Base-by-base conservation (phyloP, 2,888 invertebrate genomes). In the Sipunculus nudus region DNA sequence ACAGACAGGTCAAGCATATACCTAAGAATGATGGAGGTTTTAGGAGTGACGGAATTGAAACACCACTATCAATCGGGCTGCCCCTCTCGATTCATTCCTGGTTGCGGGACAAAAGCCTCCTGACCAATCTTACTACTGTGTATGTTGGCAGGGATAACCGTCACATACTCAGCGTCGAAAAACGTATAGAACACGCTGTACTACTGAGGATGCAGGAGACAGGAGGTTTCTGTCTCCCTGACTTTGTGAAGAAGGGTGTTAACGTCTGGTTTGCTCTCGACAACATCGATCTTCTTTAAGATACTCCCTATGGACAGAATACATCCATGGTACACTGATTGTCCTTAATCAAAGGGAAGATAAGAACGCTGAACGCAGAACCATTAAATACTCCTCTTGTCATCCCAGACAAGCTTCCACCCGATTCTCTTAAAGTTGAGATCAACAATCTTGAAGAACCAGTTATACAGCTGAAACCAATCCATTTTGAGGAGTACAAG, bases 261-360 rank as follows among this genome's bases (percentile, higher is more conserved):
- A 56, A 63, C 56, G 52, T 58, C 47, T 63, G 60, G 63, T 63
- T 61, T 52, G 61, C 63, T 26, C 25, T 63, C 35, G 63, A 61
- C 26, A 63, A 61, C 48, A 61, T 61, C 35, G 61, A 61, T 26
- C 58, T 61, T 21, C 38, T 61, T 8, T 57, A 59, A 52, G 61
- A 61, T 23, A 61, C 61, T 3, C 57, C 52, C 19, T 39, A 38
- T 39, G 38, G 2, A 25, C 38, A 52, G 39, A 26, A 39, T 21
- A 52, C 40, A 21, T 52, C 41, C 50, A 40, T 39, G 45, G 49
- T 39, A 61, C 52, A 28, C 45, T 61, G 26, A 58, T 59, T 32
- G 52, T 59, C 4, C 58, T 61, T 21, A 58, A 52, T 47, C 58
- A 61, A 41, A 8, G 45, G 23, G 35, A 1, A 46, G 59, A 39